Base-by-base conservation (phyloP, 37 sponge, comb jelly and placozoan genomes). In the Agelas oroides region DNA sequence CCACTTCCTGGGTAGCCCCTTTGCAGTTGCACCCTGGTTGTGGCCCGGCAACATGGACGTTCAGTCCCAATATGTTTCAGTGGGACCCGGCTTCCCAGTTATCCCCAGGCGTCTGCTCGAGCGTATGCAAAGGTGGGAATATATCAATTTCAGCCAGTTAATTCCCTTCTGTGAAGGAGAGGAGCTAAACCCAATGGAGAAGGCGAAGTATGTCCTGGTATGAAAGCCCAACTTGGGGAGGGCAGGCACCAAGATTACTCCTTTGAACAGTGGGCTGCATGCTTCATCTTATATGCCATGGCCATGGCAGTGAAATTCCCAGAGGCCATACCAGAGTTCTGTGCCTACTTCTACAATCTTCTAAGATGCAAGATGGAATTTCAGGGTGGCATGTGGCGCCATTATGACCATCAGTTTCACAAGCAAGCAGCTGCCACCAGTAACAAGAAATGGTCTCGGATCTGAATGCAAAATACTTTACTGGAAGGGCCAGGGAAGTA, bases 61-160 rank as follows among this genome's bases (percentile, higher is more conserved):
- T 16, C 71, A 70, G 39, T 40, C 34, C 39, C 14, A 34, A 70
- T 14, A 70, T 17, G 39, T 33, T 38, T 70, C 14, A 36, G 23
- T 70, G 11, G 71, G 71, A 17, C 12, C 71, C 11, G 71, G 71
- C 18, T 40, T 70, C 40, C 71, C 39, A 6, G 23, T 33, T 13
- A 36, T 70, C 46, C 71, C 71, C 14, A 70, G 34, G n/a, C 39
- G 71, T 40, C 14, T 70, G 36, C 13, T 34, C 19, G 71, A 70
- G 14, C 28, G 34, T 13, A 33, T 70, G 71, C 71, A n/a, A 14
- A 70, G 34, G 39, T 34, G 71, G 46, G 71, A 70, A n/a, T 70
- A 70, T 40, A 70, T 70, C 23, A 70, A 70, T 23, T 70, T 70
- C 40, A 70, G 34, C 40, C 39, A 70, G n/a, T 18, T 70, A 15